Percentiles rank a stretch among this genome's conserved stretches.
Conservation (phyloP, 2,797 vertebrate species). For the Alfaro cultratus region DNA sequence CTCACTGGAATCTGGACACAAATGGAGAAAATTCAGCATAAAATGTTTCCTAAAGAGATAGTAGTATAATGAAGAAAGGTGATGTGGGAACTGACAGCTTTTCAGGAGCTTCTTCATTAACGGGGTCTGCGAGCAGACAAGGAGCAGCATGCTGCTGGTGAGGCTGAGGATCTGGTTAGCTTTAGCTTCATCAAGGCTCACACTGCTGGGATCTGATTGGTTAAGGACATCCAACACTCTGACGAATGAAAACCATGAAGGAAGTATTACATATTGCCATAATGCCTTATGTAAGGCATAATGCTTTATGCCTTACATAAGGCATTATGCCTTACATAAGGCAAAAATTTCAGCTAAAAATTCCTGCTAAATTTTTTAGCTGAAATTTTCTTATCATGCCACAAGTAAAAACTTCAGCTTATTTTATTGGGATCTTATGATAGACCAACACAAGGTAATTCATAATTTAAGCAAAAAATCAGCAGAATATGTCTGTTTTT, state of each 20-base stretch:
- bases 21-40: constrained; percentile 11
- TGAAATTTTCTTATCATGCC: background rate
- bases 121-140: constrained; percentile 80
- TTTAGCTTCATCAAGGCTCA: constrained; percentile 80
- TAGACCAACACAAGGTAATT: background rate
- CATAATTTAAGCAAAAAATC: background rate
- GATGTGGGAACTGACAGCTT: constrained; percentile 74
- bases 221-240: constrained; percentile 77
- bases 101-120: constrained; percentile 78
- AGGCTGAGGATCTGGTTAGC: constrained; percentile 80
- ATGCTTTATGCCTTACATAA: too few species aligned
- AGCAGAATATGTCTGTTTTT: background rate
- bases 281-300: too few species aligned
- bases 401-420: background rate
- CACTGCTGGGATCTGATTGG: constrained; percentile 72
- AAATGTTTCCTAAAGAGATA: background rate
- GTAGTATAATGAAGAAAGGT: background rate
- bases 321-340: too few species aligned
- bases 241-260: constrained; percentile 21
- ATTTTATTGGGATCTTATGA: background rate
- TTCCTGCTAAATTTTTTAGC: background rate
- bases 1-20: constrained; percentile 75
- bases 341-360: too few species aligned
- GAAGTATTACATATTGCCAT: constrained; percentile 10
- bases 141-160: constrained; percentile 77